Percentiles rank a stretch among this genome's conserved stretches.
These are phyloP conservation scores for Chymomyza caudatula DNA, from an alignment of 2,888 invertebrate genomes.

Conservation along the genomic window DNA sequence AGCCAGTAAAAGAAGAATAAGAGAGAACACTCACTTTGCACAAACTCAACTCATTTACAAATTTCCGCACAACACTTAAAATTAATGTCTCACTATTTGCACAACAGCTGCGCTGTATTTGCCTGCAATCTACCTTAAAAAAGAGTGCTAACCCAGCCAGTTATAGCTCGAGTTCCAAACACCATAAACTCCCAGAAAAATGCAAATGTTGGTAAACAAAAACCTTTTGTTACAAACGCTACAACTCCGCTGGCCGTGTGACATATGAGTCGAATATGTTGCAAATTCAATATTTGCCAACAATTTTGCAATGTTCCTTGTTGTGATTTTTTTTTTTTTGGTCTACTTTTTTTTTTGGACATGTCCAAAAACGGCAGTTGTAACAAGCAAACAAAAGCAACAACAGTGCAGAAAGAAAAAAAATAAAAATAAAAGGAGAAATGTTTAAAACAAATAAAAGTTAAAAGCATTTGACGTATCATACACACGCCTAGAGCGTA, in stretches of 20 bases:
- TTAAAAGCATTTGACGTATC: conserved; percentile 62
- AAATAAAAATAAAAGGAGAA: conserved; percentile 32
- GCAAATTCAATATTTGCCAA: conserved; percentile 77
- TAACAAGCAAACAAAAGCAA: conserved; percentile 48
- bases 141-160: background rate
- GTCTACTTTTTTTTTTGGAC: conserved; percentile 29
- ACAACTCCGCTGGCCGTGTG: conserved; percentile 32
- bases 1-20: background rate
- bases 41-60: conserved; percentile 6
- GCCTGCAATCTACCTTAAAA: conserved; percentile 8
- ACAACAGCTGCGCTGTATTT: conserved; percentile 65
- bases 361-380: conserved; percentile 56
- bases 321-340: conserved; percentile 42
- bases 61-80: conserved; percentile 48
- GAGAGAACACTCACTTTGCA: background rate
- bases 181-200: conserved; percentile 2
- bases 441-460: conserved; percentile 69
- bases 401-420: conserved; percentile 29
- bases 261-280: conserved; percentile 75
- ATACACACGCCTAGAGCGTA: conserved; percentile 21
- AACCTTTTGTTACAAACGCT: conserved; percentile 58
- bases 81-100: conserved; percentile 63
- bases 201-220: conserved; percentile 70
- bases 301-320: conserved; percentile 69
- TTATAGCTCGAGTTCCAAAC: background rate